phyloP scores from a whole-genome alignment of 1,140 invertebrate genomes.

The Camponotus floridanus region DNA sequence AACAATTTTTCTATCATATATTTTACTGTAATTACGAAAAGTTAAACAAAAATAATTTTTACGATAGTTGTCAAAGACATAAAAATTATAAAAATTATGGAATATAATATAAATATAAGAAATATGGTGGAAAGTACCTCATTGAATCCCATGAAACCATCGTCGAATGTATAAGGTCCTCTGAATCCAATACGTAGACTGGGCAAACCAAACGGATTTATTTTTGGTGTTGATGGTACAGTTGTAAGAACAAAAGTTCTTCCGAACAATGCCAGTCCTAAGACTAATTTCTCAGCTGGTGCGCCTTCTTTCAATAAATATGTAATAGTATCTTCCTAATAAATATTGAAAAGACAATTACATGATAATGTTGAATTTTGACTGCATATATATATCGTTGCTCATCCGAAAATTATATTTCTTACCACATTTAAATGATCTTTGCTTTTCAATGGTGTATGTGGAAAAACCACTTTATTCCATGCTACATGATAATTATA shows the following conservation, averaged over 20 bases:
- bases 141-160: conserved; percentile 95
- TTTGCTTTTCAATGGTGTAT: conserved; percentile 88
- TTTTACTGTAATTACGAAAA: neutral
- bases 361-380: neutral
- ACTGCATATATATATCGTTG: neutral
- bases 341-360: neutral
- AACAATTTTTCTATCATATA: neutral
- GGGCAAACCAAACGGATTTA: conserved; percentile 83
- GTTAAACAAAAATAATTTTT: neutral
- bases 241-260: conserved; percentile 89
- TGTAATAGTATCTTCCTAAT: conserved; percentile 91
- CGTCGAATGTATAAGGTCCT: conserved; percentile 92
- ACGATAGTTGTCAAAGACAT: neutral
- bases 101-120: neutral
- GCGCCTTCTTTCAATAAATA: conserved; percentile 91
- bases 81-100: conserved; percentile 66
- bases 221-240: conserved; percentile 63
- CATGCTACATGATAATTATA: conserved; percentile 96
- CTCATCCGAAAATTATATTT: neutral
- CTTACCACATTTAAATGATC: conserved; percentile 88
- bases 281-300: conserved; percentile 91
- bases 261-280: conserved; percentile 95
- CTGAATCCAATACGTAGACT: conserved; percentile 88
- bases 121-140: conserved; percentile 87
- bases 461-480: conserved; percentile 91